Evolutionary conservation across 2,797 vertebrate species (phyloP), one percentile per base, ranked within the genome.

Genomic region (Microcaecilia unicolor): DNA sequence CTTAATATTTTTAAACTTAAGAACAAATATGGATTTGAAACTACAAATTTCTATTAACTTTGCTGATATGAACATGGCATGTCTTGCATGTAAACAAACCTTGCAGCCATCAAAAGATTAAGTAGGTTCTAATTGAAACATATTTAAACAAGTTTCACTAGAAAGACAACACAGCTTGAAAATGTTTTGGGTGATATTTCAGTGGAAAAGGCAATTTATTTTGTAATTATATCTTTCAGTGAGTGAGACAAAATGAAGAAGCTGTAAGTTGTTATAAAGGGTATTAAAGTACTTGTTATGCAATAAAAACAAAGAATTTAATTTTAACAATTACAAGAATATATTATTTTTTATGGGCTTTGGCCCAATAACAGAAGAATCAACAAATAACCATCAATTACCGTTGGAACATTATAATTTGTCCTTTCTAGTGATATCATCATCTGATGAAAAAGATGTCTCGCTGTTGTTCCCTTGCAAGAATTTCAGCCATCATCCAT

Each of bases 161-260:
- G 48, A 61, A 69, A 64, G 48, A 53, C 51, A 68, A 53, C 46
- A 42, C 41, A 42, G 57, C 55, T 65, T 42, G 28, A 51, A 55
- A 51, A 66, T 64, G 44, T 68, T 68, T 67, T 61, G 66, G 68
- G 61, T 68, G 69, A 64, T 66, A 66, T 66, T 69, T 64, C 41
- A 58, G 47, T 33, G 70, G 64, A 54, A 71, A 74, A 65, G 62
- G 55, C 63, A 64, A 70, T 65, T 72, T 67, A 67, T 74, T 72
- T 70, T 74, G 60, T 74, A 74, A 76, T 74, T 74, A 72, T 55
- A 67, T 72, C 61, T 61, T 69, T 72, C 61, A 48, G 18, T 54
- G 40, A 60, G 58, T 49, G 48, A 54, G 44, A 39, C 38, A 53
- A 67, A 71, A 70, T 74, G 67, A 67, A 74, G 58, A 56, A 61